Base-by-base conservation (phyloP, 2,113 vertebrate genomes). In the Forbesichthys papilliferus region DNA sequence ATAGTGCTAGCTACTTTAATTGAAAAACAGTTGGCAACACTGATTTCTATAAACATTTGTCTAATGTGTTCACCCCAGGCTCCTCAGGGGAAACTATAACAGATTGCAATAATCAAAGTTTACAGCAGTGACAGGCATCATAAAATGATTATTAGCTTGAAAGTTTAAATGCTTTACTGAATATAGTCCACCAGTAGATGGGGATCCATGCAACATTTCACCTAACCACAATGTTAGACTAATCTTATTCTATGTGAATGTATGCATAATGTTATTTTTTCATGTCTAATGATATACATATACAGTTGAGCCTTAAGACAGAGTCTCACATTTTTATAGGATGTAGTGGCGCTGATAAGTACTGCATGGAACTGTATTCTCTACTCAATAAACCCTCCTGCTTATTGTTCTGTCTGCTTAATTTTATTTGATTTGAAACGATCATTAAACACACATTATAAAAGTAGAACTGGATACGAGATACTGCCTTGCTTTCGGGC, bases 391-490 rank as follows among this genome's bases (percentile, higher is more conserved):
- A 68, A 74, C 61, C 54, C 34, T 9, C 55, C 75, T 84, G 76
- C 75, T 73, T 80, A 64, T 75, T 69, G 63, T 55, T 75, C 68
- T 63, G 66, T 76, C 59, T 75, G 46, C 82, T 81, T 84, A 84
- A 91, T 82, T 90, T 78, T 84, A 86, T 90, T 87, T 86, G 2
- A 2, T 27, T 27, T 27, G 27, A 27, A 27, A 27, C 27, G 27
- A 27, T 9, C 52, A 27, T 58, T 11, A 36, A 80, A 13, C 55
- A 14, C 51, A 64, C 34, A 61, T 7, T 36, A 61, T 4, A 3
- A 61, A 42, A 61, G 36, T 46, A 36, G 56, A 58, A 60, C 20
- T 46, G 7, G 11, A 46, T 73, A 48, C 48, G 20, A 9, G 11
- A 46, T 73, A 48, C 48, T 34, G n/a, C n/a, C 48, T 11, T 2